Evolutionary conservation across 2,888 invertebrate genomes (phyloP), one percentile per base, ranked within the genome.

Genomic region (Erebia palarica): DNA sequence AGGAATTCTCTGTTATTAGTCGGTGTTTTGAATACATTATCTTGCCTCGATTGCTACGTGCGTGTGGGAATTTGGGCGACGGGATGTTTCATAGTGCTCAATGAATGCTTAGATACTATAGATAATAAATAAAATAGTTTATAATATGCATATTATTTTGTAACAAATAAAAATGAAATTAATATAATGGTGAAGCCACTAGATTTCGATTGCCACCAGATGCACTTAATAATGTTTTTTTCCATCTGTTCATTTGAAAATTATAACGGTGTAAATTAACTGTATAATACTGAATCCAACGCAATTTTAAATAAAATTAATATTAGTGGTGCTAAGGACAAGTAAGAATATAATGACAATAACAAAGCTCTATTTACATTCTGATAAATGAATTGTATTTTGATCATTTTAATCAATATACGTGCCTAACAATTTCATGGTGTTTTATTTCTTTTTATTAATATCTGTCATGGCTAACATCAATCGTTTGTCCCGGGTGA

Each of bases 1-100:
- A 18, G 18, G 3, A 55, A 55, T 18, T 27, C 18, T 18, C 44
- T 65, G 57, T 65, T 57, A 42, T 49, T 64, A 58, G 47, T 69
- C 16, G 63, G 64, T 60, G 21, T 44, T 64, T 59, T 53, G 21
- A 61, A 63, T 57, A 61, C 72, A 69, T 55, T 68, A 61, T 81
- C 85, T 92, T 93, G 92, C 92, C 91, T 90, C 77, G 77, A 83
- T 88, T 91, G 92, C 92, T 93, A 92, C 87, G 92, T 86, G 67
- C 75, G 80, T 73, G 80, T 78, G 83, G 87, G 85, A 78, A 16
- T 77, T 65, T 75, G 74, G 86, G 86, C 81, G 79, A 79, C 80
- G 76, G 85, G 82, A 73, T 75, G 75, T 82, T 84, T 82, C 81
- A 68, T 69, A 71, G 69, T 60, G 70, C 73, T 74, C 73, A 74